phyloP scores from a whole-genome alignment of 2,888 invertebrate species.

The Tenthredo mesomela region DNA sequence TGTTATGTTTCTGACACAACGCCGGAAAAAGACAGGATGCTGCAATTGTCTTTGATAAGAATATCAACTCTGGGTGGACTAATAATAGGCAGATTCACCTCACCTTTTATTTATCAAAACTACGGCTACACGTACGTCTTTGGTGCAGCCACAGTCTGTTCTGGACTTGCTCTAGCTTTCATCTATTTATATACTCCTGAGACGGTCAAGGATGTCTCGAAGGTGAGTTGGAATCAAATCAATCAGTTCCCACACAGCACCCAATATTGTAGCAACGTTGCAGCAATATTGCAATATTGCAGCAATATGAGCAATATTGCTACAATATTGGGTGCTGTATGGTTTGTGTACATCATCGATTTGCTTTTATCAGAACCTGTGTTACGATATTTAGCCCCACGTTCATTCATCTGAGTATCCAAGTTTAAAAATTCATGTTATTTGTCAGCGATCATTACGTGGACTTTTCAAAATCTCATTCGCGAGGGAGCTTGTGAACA shows the following conservation, averaged over 20 bases:
- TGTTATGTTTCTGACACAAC: conserved; percentile 86
- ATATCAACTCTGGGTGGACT: conserved; percentile 82
- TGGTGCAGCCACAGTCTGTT: conserved; percentile 76
- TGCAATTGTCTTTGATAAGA: conserved; percentile 78
- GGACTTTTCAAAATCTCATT: conserved; percentile 78
- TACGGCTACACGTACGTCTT: conserved; percentile 81
- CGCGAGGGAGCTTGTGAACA: conserved; percentile 81
- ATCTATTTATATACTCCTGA: conserved; percentile 80
- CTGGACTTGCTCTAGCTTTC: conserved; percentile 78
- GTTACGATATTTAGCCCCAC: too few species aligned
- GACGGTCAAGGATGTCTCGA: conserved; percentile 73
- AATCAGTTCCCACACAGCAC: too few species aligned
- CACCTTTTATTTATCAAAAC: conserved; percentile 81
- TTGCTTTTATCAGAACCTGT: not conserved
- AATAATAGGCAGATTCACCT: conserved; percentile 81
- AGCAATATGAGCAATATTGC: too few species aligned
- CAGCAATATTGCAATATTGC: too few species aligned
- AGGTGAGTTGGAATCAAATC: conserved; percentile 58
- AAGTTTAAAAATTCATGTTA: not conserved
- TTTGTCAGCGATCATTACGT: conserved; percentile 76
- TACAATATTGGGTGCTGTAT: too few species aligned
- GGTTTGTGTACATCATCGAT: not conserved
- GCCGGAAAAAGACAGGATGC: conserved; percentile 81
- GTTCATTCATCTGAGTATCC: not conserved
- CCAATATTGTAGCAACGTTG: too few species aligned